A percentile compares a stretch with the other conserved stretches of the same genome.
Conservation (phyloP, 2,797 vertebrate species). For the Acomys russatus region DNA sequence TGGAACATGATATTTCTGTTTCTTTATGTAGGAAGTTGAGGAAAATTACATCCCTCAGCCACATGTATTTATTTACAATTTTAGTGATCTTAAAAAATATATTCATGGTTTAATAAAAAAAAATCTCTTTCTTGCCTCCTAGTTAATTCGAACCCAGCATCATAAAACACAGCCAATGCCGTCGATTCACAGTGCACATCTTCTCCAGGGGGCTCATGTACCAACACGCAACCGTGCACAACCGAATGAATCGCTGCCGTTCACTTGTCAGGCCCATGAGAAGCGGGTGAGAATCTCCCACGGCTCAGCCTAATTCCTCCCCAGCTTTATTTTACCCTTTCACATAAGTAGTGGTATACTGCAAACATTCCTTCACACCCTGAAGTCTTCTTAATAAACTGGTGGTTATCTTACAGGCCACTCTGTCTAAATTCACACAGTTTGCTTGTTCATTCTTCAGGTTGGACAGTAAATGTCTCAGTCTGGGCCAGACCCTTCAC, state of each 20-base stretch:
- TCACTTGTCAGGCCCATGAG: not conserved
- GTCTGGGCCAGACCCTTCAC: not conserved
- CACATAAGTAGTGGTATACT: not conserved
- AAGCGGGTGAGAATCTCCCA: not conserved
- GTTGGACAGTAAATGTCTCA: not conserved
- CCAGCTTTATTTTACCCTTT: not conserved
- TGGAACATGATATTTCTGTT: constrained; percentile 47
- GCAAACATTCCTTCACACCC: not conserved
- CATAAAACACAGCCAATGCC: not conserved
- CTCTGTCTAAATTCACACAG: not conserved
- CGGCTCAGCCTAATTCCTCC: not conserved
- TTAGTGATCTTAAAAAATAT: not conserved
- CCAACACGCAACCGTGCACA: not conserved
- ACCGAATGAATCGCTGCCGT: not conserved
- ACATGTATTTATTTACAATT: constrained; percentile 10
- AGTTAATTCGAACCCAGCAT: not conserved
- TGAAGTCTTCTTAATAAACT: not conserved
- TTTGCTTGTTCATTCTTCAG: not conserved
- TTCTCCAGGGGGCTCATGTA: not conserved
- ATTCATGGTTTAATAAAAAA: not conserved
- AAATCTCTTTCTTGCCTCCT: not conserved
- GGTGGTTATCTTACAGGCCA: not conserved
- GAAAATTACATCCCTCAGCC: not conserved
- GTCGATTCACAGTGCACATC: not conserved
- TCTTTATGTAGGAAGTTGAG: constrained; percentile 47